Conservation (phyloP, 2,113 vertebrate species). For the Antigone vipio region DNA sequence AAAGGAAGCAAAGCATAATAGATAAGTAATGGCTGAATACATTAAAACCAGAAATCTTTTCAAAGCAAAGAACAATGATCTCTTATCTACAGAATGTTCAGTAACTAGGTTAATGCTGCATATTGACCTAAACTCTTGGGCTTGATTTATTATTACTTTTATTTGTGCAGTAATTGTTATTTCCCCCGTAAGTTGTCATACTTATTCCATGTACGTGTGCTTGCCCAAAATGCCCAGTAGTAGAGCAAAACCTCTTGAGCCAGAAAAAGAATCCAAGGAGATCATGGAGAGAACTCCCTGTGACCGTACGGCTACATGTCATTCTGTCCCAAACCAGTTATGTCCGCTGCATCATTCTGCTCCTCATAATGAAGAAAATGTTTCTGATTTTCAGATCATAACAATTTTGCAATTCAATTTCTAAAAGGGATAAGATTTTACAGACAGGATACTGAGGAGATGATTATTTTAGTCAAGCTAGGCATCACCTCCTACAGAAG, state of each 20-base stretch:
- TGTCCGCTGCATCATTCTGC: not conserved
- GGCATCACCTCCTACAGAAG: not conserved
- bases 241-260: not conserved
- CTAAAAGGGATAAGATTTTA: not conserved
- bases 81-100: conserved; percentile 19
- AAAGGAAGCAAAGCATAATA: conserved; percentile 44
- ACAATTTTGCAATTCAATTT: not conserved
- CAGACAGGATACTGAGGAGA: not conserved
- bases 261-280: not conserved
- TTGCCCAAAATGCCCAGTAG: not conserved
- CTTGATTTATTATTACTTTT: not conserved
- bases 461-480: not conserved
- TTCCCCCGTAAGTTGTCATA: not conserved
- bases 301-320: not conserved
- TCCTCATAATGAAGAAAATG: not conserved
- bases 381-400: not conserved
- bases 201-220: not conserved
- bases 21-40: conserved; percentile 20
- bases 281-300: not conserved
- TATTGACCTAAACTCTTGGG: not conserved
- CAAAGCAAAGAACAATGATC: conserved; percentile 26
- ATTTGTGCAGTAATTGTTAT: conserved; percentile 7
- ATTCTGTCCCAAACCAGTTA: not conserved
- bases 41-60: conserved; percentile 12
- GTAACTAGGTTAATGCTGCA: conserved; percentile 4